These are phyloP conservation scores for Meta bourneti DNA, from an alignment of 2,888 invertebrate species.

Conservation along the genomic window DNA sequence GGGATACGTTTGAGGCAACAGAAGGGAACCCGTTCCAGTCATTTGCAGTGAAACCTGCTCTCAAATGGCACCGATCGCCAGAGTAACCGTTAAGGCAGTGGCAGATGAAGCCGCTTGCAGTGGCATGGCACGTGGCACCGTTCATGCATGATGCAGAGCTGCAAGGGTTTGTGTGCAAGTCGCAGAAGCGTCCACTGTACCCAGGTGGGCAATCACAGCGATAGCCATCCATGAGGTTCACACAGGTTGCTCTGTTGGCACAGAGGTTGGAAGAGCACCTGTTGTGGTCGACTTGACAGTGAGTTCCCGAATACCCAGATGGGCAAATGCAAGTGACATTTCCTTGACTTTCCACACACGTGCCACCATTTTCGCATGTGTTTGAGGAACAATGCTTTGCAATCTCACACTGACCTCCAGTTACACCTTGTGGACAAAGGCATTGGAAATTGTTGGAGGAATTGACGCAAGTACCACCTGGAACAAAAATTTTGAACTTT, in stretches of 20 bases:
- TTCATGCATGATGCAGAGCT: constrained; percentile 83
- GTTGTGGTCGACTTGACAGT: constrained; percentile 84
- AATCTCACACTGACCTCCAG: constrained; percentile 90
- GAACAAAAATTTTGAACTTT: not conserved
- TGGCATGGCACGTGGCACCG: constrained; percentile 87
- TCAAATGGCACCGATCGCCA: constrained; percentile 82
- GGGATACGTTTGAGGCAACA: constrained; percentile 67
- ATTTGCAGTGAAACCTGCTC: not conserved
- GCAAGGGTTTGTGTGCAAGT: constrained; percentile 82
- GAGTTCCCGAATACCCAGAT: constrained; percentile 81
- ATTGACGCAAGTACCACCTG: constrained; percentile 69
- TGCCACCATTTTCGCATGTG: constrained; percentile 84
- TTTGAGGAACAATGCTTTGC: constrained; percentile 80
- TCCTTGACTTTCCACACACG: constrained; percentile 86
- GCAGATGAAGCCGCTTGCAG: constrained; percentile 88
- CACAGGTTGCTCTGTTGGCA: constrained; percentile 81
- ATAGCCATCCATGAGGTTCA: constrained; percentile 80
- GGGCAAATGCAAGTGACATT: constrained; percentile 90
- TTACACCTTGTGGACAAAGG: constrained; percentile 87
- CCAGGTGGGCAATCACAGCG: constrained; percentile 81
- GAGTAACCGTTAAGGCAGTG: constrained; percentile 93
- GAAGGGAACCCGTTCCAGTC: constrained; percentile 13
- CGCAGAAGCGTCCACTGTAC: constrained; percentile 84
- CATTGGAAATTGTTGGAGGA: constrained; percentile 50
- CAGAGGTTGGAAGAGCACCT: constrained; percentile 81